These are phyloP conservation scores for Zalophus californianus DNA, from an alignment of 2,797 vertebrate species.

Conservation along the genomic window DNA sequence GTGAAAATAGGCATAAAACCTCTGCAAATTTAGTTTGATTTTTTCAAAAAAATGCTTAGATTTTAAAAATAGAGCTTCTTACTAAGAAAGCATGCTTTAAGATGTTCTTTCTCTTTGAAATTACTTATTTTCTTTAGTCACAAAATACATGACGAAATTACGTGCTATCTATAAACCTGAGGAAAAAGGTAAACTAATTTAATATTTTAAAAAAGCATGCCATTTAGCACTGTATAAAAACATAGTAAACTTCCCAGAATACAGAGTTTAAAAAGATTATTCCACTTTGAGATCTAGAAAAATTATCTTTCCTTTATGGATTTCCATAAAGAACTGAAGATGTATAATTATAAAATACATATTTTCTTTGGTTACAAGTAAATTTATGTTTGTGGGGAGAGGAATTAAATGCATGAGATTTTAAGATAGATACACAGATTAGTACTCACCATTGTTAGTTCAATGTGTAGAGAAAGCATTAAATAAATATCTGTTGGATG, in stretches of 20 bases:
- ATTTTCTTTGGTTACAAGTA: not conserved
- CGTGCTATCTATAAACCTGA: not conserved
- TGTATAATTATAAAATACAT: not conserved
- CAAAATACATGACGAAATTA: constrained; percentile 11
- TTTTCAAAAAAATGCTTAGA: not conserved
- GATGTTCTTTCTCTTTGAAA: constrained; percentile 1
- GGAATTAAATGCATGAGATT: constrained; percentile 19
- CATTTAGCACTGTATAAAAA: not conserved
- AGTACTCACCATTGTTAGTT: not conserved
- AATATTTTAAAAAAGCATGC: not conserved
- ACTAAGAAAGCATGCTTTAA: not conserved
- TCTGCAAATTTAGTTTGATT: not conserved
- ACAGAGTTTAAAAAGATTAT: not conserved
- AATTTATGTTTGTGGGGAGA: constrained; percentile 37
- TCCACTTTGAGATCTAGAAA: not conserved
- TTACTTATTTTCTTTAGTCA: constrained; percentile 29
- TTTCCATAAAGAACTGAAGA: not conserved
- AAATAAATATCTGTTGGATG: constrained; percentile 27
- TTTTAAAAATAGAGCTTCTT: constrained; percentile 37
- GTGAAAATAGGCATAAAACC: constrained; percentile 44
- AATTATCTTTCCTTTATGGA: not conserved
- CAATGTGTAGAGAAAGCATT: not conserved
- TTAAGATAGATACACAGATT: not conserved
- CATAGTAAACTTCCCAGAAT: not conserved
- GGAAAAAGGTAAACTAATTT: not conserved